Evolutionary conservation across 2,888 invertebrate genomes (phyloP), one percentile per base, ranked within the genome.

Genomic region (Ryuthela nishihirai): DNA sequence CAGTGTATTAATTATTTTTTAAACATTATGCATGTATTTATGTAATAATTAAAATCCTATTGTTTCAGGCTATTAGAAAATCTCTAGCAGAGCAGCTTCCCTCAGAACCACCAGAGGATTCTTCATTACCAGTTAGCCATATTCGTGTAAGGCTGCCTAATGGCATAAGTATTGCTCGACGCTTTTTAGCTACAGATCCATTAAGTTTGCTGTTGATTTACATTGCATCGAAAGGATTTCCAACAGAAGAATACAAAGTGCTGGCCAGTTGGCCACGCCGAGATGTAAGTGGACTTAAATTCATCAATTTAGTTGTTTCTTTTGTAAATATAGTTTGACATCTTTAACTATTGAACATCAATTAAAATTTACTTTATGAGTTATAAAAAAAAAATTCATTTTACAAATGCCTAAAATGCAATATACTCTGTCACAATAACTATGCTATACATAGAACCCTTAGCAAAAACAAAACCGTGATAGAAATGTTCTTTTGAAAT

Each of bases 251-350:
- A 72, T 94, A 84, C 74, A 95, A 94, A 81, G 84, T 94, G 60
- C 85, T 95, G 70, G 85, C 88, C 69, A 88, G 91, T 75, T 95
- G 88, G 88, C 95, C 95, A 73, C 83, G 93, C 72, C 84, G 87
- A 82, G 95, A 95, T 82, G 89, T 95, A 79, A 87, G 88, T 85
- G 52, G 9, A 18, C 9, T 36, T 40, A 21, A 1, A 7, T 42
- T 7, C 43, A n/a, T n/a, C n/a, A n/a, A n/a, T n/a, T n/a, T n/a
- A n/a, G n/a, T n/a, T n/a, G n/a, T n/a, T n/a, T n/a, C n/a, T n/a
- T n/a, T n/a, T n/a, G n/a, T n/a, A n/a, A n/a, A n/a, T n/a, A n/a
- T n/a, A n/a, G n/a, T n/a, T n/a, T n/a, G n/a, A n/a, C n/a, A n/a
- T n/a, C n/a, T n/a, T n/a, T n/a, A n/a, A n/a, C n/a, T n/a, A n/a